These are phyloP conservation scores for Mustela nigripes DNA, from an alignment of 2,113 vertebrate genomes.

Conservation along the genomic window DNA sequence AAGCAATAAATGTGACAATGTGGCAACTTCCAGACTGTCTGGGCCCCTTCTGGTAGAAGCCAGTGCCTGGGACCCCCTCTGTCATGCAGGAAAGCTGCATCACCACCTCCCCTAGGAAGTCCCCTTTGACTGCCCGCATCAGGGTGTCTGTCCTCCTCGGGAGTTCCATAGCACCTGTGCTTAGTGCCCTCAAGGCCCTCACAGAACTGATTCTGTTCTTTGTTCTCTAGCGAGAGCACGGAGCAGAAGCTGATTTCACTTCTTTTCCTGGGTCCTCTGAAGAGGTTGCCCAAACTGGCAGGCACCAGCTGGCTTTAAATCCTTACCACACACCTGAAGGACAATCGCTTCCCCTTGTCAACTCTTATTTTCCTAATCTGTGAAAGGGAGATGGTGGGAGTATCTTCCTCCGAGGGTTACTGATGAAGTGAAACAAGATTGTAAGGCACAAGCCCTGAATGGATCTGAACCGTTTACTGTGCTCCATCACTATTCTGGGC, in stretches of 20 bases:
- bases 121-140: not conserved
- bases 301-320: not conserved
- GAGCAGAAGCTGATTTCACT: not conserved
- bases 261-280: not conserved
- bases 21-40: not conserved
- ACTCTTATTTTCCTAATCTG: not conserved
- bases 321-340: not conserved
- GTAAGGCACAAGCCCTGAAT: not conserved
- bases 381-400: not conserved
- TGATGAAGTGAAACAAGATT: not conserved
- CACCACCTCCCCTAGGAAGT: not conserved
- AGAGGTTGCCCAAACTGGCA: not conserved
- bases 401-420: not conserved
- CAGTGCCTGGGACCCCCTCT: not conserved
- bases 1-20: not conserved
- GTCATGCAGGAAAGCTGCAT: not conserved
- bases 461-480: not conserved
- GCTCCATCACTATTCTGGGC: not conserved
- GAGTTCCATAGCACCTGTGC: not conserved
- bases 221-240: not conserved
- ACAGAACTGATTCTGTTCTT: not conserved
- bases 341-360: accelerated
- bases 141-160: not conserved
- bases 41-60: not conserved
- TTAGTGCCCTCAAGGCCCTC: not conserved